A percentile compares a stretch with the other conserved stretches of the same genome.
These are phyloP conservation scores for Sakesphorus luctuosus DNA, from an alignment of 2,113 vertebrate species.

Conservation along the genomic window DNA sequence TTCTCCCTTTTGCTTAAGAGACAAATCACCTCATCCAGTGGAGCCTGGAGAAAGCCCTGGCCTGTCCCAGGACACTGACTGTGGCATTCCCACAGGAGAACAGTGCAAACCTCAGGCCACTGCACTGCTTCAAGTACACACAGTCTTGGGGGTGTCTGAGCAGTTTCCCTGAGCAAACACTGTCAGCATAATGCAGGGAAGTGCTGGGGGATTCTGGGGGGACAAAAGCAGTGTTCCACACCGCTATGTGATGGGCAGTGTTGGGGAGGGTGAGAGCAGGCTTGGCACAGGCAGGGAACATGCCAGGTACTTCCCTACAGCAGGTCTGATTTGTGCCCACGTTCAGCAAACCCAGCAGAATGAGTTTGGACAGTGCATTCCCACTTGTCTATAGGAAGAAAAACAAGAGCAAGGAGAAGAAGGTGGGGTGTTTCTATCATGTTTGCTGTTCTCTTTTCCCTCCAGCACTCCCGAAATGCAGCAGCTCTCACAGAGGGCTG, in stretches of 20 bases:
- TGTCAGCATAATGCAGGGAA: neutral
- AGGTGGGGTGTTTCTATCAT: neutral
- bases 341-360: neutral
- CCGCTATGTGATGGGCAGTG: neutral
- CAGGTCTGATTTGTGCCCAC: neutral
- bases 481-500: neutral
- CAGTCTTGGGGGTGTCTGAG: neutral
- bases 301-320: neutral
- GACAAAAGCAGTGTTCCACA: neutral
- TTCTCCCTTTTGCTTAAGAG: neutral
- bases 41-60: neutral
- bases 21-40: neutral
- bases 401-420: neutral
- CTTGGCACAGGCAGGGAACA: neutral
- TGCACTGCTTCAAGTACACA: neutral
- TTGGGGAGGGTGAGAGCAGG: neutral
- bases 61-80: slow-evolving; percentile 3
- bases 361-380: neutral
- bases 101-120: neutral
- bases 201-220: neutral
- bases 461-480: neutral
- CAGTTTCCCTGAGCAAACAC: neutral
- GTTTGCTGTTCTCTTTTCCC: neutral
- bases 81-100: neutral
- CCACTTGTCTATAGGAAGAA: neutral